These are phyloP conservation scores for Hyalella azteca DNA, from an alignment of 2,888 invertebrate species.

Conservation along the genomic window DNA sequence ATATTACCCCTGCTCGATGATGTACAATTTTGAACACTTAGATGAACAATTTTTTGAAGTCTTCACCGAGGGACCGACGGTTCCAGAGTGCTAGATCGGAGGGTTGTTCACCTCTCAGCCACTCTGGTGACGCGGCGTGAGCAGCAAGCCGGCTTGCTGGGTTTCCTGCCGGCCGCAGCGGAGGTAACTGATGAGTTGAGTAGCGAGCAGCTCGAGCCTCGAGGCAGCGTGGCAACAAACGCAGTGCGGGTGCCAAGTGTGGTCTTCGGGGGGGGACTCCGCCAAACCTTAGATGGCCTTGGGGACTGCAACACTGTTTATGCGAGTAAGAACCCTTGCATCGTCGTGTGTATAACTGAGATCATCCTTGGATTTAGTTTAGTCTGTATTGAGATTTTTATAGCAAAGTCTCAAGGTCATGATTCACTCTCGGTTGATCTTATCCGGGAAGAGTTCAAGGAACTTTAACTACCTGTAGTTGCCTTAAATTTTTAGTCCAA, in stretches of 20 bases:
- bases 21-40: too few species aligned
- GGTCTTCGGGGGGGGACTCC: neutral
- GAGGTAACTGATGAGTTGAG: constrained; percentile 30
- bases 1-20: too few species aligned
- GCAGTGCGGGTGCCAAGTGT: constrained; percentile 15
- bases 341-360: too few species aligned
- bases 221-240: constrained; percentile 35
- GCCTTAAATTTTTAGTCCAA: too few species aligned
- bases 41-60: too few species aligned
- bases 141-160: neutral
- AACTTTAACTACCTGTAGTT: too few species aligned
- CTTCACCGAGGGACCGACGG: neutral
- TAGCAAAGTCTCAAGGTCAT: too few species aligned
- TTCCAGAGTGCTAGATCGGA: neutral
- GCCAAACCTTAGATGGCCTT: constrained; percentile 36
- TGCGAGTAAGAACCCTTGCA: neutral
- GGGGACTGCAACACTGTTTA: neutral
- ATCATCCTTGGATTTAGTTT: too few species aligned
- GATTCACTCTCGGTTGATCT: too few species aligned
- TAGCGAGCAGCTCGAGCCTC: neutral
- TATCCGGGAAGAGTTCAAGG: too few species aligned
- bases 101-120: neutral
- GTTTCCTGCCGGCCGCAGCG: constrained; percentile 24
- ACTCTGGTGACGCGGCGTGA: neutral
- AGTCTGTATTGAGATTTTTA: too few species aligned